Evolutionary conservation across 2,113 vertebrate genomes (phyloP), one percentile per base, ranked within the genome.

Genomic region (Rhegmatorhina hoffmannsi): DNA sequence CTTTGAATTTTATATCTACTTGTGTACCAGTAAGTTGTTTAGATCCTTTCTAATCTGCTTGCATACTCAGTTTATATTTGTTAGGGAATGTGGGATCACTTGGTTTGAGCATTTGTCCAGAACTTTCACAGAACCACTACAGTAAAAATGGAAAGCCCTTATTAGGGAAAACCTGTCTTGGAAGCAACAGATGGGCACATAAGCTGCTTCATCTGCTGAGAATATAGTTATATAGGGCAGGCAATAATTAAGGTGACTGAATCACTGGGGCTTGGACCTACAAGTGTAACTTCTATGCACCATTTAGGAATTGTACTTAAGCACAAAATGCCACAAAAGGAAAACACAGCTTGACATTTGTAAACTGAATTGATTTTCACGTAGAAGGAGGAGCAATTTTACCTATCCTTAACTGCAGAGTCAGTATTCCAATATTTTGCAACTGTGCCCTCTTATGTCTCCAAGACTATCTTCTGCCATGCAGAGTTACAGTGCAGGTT

Each of bases 271-370:
- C 55, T 47, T 76, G 50, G 53, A 68, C 21, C 56, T 50, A 40
- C 14, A 4, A 26, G 12, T 40, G 36, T 53, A 94, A 67, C 23
- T 75, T 79, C 58, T 21, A 5, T 34, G 66, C 16, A 55, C 11
- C 46, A 34, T 28, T 90, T 29, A 73, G 72, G 58, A 91, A 62
- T 13, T 38, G 33, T 11, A 49, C 38, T 52, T 38, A 18, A 79
- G 52, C 68, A 87, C 28, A 70, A 93, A 91, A 93, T 52, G 67
- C 23, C 84, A 76, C 87, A 63, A n/a, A 92, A 79, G 17, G 49
- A 84, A 94, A 89, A 73, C 23, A 31, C 38, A 90, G 64, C 43
- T 74, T 85, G 78, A 85, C 60, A 74, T 93, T 94, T 90, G 50
- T 50, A 79, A 95, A 58, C 38, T 14, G 59, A 62, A 90, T 86